Base-by-base conservation (phyloP, 2,113 vertebrate genomes). In the Dasyprocta punctata region DNA sequence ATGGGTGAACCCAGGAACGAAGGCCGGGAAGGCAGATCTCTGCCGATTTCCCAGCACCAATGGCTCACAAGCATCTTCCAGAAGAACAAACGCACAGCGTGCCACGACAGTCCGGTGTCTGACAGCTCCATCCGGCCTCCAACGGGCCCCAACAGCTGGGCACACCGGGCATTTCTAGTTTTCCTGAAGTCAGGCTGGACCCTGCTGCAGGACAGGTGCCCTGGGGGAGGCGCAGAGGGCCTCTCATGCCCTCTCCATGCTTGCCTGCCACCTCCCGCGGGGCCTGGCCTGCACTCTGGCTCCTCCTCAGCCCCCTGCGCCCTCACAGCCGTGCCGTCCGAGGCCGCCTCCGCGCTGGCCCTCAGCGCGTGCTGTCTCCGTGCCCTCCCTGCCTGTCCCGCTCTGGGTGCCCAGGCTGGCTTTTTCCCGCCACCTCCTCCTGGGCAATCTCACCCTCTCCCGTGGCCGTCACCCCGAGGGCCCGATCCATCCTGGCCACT, bases 191-290 rank as follows among this genome's bases (percentile, higher is more conserved):
- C 47, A 2, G 0, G 26, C 61, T 63, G 20, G 28, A 17, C 33
- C 1, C 19, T 3, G 5, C n/a, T 60, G 38, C 33, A 0, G 13
- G 63, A 58, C 26, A 71, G 26, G 0, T 7, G 61, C 38, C 24
- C 52, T 2, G 67, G 60, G 54, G 33, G 36, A n/a, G 6, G n/a
- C 26, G 9, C 78, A 13, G 2, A n/a, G 2, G 4, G 75, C 36
- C 60, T 54, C 73, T 67, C 26, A 5, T 9, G 90, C 41, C 65
- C 20, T 67, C 30, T 28, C 60, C 7, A 7, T 54, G 54, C 93
- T n/a, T 8, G 3, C 1, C n/a, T n/a, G 54, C 4, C 19, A 4
- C 7, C 38, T 47, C 54, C 10, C 7, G 14, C 1, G 12, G 14
- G 44, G 47, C 65, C 67, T 54, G 13, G n/a, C n/a, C n/a, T n/a